Base-by-base conservation (phyloP, 2,888 invertebrate species). In the Minunthozetes semirufus region DNA sequence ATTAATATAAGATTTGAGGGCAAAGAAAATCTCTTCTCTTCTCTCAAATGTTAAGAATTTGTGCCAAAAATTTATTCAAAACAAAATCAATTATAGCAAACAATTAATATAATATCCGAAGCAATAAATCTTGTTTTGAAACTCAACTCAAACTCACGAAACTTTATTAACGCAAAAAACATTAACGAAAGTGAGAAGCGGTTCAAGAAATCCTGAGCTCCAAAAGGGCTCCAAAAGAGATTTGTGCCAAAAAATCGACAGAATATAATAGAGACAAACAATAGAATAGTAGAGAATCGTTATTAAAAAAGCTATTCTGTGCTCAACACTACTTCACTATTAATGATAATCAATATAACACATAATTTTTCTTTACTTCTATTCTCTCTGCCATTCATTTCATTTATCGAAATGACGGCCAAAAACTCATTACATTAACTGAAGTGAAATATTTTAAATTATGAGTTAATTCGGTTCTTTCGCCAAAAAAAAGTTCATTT, bases 401-500 rank as follows among this genome's bases (percentile, higher is more conserved):
- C 33, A 33, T 61, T 61, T 61, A 33, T 61, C 33, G 61, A 61
- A 33, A 61, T 61, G 61, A 61, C 29, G 61, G 61, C 61, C 61
- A 61, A 61, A 61, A 61, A 61, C 61, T 61, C 61, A 61, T 61
- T 61, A 61, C 29, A 61, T 61, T 61, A 61, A 61, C 27, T 61
- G 33, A 33, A 61, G 33, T 61, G 27, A 25, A 59, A 56, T 56
- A 56, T 56, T 56, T 56, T 56, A 56, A 56, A 56, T 56, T 56
- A 56, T 56, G 56, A 56, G 56, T 56, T 56, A 56, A 56, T 56
- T 56, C 56, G 17, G n/a, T 25, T 50, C 27, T 59, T 38, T 19
- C 22, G 13, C 8, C 68, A 17, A 3, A 68, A 68, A 33, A 68
- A 68, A 42, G 50, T 48, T 42, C 50, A 50, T 46, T 42, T 33